Evolutionary conservation across 2,113 vertebrate genomes (phyloP).

Genomic region (Sigmodon hispidus): DNA sequence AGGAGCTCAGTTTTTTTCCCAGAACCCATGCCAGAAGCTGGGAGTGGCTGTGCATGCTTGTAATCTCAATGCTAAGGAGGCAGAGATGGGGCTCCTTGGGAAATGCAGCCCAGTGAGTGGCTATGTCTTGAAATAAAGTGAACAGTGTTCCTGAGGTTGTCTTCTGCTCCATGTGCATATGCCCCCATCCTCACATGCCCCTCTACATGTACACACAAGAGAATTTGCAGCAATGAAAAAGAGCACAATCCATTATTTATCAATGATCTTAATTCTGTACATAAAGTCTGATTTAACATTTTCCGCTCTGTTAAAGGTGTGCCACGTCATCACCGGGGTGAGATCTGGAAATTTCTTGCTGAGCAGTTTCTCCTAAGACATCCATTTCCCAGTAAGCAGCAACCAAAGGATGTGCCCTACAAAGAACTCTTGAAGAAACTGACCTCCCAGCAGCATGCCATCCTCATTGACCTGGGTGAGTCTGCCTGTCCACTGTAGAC

Average conservation of each 20-base stretch:
- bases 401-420: constrained; percentile 90
- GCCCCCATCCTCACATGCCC: not conserved
- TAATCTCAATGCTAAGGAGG: not conserved
- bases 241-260: not conserved
- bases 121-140: not conserved
- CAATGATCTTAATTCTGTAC: not conserved
- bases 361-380: constrained; percentile 94
- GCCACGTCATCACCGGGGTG: constrained; percentile 95
- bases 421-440: constrained; percentile 97
- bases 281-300: not conserved
- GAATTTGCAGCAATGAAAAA: not conserved
- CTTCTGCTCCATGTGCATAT: not conserved
- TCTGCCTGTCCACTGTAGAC: not conserved
- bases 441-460: constrained; percentile 97
- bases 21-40: not conserved
- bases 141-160: not conserved
- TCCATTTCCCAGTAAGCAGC: constrained; percentile 88
- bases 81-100: not conserved
- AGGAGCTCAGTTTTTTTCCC: not conserved
- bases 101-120: not conserved
- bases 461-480: constrained; percentile 98
- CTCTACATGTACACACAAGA: not conserved
- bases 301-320: constrained; percentile 87
- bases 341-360: constrained; percentile 97
- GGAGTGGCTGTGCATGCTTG: too few species aligned